These are phyloP conservation scores for Acanthurus tractus DNA, from an alignment of 2,797 vertebrate species.

Conservation along the genomic window DNA sequence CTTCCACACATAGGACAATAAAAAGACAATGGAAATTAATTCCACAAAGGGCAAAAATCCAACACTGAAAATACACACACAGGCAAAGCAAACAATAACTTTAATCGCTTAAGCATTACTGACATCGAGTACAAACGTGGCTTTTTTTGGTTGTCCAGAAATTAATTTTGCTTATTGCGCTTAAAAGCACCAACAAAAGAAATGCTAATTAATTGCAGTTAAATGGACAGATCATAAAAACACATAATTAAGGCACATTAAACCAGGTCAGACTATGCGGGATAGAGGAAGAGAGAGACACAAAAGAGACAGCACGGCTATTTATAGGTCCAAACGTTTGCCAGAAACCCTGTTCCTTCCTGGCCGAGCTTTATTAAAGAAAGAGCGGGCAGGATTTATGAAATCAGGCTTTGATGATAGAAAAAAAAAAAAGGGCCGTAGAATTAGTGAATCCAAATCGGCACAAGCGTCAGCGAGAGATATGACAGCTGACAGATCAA, in stretches of 20 bases:
- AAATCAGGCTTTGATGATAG: constrained; percentile 14
- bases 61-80: not conserved
- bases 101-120: not conserved
- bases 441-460: constrained; percentile 25
- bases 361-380: constrained; percentile 12
- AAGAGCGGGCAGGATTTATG: constrained; percentile 16
- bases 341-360: constrained; percentile 21
- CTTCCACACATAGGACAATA: not conserved
- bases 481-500: constrained; percentile 11
- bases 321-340: constrained; percentile 51
- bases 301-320: constrained; percentile 37
- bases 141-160: not conserved
- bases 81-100: not conserved
- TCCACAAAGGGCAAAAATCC: not conserved
- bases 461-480: not conserved
- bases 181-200: not conserved
- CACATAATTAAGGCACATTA: constrained; percentile 12
- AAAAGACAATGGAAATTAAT: not conserved
- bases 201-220: not conserved
- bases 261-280: constrained; percentile 41
- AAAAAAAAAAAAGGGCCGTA: constrained; percentile 1
- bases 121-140: not conserved
- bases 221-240: constrained; percentile 10
- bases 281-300: constrained; percentile 11
- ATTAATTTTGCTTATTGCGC: not conserved